Base-by-base conservation (phyloP, 2,113 vertebrate genomes). In the Phalacrocorax brasilianus region DNA sequence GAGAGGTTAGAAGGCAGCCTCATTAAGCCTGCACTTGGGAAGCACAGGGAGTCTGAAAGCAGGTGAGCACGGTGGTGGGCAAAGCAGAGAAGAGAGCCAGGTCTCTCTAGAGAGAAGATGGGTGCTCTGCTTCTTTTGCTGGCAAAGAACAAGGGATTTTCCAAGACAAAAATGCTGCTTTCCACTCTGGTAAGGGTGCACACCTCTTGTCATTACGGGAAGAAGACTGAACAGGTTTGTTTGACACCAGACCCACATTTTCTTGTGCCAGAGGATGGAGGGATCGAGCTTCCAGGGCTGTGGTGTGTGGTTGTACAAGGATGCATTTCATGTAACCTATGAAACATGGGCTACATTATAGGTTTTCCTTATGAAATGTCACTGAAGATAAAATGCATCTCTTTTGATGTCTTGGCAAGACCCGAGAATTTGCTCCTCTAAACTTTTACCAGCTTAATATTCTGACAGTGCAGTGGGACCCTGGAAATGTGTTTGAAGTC, bases 221-320 rank as follows among this genome's bases (percentile, higher is more conserved):
- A 45, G 28, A 76, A 45, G 40, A 20, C 16, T 20, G 9, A 32
- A 30, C 5, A 47, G 40, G 8, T 68, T 63, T 2, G 3, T 75
- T 85, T 91, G 62, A 79, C 27, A 45, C 19, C 40, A 89, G 35
- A 44, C 13, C 27, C 26, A 32, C 33, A 18, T 59, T 80, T 81
- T 56, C 23, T 81, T 85, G 71, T 85, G 76, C n/a, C 26, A 15
- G 23, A 93, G 42, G 24, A 68, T 19, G 8, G 75, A 89, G 47
- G 22, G 22, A 47, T 10, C 0, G 1, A n/a, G 22, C 30, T 61
- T 80, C 40, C 33, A 49, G 35, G 33, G 18, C 27, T 0, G 0
- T 14, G 44, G 22, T 79, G 12, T 4, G 5, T 52, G 49, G 8
- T 26, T 49, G 23, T n/a, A 24, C 5, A 17, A 56, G 50, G n/a